These are phyloP conservation scores for Dermolepida albohirtum DNA, from an alignment of 2,888 invertebrate genomes.

Conservation along the genomic window DNA sequence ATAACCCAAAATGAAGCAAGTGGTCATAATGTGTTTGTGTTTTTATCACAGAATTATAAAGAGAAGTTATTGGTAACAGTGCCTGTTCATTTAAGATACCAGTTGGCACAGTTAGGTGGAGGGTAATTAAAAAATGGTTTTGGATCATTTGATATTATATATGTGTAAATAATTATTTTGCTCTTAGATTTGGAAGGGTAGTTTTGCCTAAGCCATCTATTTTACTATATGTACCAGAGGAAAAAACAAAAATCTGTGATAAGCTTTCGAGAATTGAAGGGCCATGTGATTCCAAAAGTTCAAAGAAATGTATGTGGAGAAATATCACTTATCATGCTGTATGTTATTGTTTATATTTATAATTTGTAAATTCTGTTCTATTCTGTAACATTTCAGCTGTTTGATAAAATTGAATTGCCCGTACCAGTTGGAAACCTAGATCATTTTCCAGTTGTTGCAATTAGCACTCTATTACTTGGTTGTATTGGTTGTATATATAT, in stretches of 20 bases:
- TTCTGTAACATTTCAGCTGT: slow-evolving; percentile 55
- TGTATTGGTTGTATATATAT: slow-evolving; percentile 66
- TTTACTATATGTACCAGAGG: slow-evolving; percentile 57
- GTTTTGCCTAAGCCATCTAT: slow-evolving; percentile 60
- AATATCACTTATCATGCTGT: slow-evolving; percentile 65
- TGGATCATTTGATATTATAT: too few relatives aligned
- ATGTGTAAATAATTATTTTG: slow-evolving; percentile 29
- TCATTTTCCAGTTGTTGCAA: slow-evolving; percentile 63
- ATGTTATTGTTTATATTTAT: slow-evolving; percentile 49
- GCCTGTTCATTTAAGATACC: slow-evolving; percentile 67
- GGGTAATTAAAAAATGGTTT: slow-evolving; percentile 54
- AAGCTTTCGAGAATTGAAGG: slow-evolving; percentile 57
- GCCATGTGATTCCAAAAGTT: slow-evolving; percentile 58
- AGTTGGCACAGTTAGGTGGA: slow-evolving; percentile 64
- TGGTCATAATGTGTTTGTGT: slow-evolving; percentile 60
- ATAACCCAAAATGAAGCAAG: slow-evolving; percentile 61
- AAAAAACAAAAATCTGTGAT: slow-evolving; percentile 54
- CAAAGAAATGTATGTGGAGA: slow-evolving; percentile 61
- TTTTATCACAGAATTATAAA: slow-evolving; percentile 55
- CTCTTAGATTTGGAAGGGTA: slow-evolving; percentile 60
- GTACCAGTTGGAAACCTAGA: slow-evolving; percentile 65
- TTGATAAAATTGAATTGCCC: slow-evolving; percentile 61
- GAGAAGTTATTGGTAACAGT: slow-evolving; percentile 59
- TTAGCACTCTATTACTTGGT: slow-evolving; percentile 63
- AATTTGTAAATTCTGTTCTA: neutral